Evolutionary conservation across 2,797 vertebrate species (phyloP).

Genomic region (Naso thynnoides): DNA sequence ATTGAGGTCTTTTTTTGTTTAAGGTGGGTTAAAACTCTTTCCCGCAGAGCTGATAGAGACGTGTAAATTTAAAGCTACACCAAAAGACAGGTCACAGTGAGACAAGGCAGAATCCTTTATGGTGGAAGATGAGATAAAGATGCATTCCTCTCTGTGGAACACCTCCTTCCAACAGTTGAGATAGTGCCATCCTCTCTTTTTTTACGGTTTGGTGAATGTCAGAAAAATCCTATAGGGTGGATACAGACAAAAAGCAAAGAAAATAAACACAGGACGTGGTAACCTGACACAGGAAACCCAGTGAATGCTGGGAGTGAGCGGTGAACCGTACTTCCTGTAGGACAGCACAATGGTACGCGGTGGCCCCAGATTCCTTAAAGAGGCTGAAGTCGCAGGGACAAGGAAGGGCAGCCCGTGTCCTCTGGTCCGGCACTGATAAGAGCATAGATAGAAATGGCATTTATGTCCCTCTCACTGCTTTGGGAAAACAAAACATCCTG

Average conservation of each 20-base stretch:
- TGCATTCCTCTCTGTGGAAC: conserved; percentile 47
- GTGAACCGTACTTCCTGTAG: conserved; percentile 83
- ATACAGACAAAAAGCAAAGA: conserved; percentile 83
- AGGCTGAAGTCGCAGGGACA: conserved; percentile 77
- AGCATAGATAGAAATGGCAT: conserved; percentile 80
- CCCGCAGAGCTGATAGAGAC: conserved; percentile 60
- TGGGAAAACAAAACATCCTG: conserved; percentile 67
- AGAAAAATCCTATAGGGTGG: conserved; percentile 78
- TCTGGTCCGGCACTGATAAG: conserved; percentile 82
- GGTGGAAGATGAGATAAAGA: conserved; percentile 57
- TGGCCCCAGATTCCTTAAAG: conserved; percentile 84
- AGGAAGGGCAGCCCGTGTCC: conserved; percentile 84
- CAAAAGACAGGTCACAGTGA: conserved; percentile 51
- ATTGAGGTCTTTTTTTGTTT: conserved; percentile 75
- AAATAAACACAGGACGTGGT: conserved; percentile 89
- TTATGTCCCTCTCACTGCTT: conserved; percentile 65
- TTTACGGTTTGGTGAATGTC: conserved; percentile 67
- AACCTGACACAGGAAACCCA: conserved; percentile 90
- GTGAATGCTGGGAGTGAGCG: conserved; percentile 88
- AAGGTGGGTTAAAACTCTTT: conserved; percentile 54
- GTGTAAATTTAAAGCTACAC: conserved; percentile 58
- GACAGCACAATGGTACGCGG: conserved; percentile 86
- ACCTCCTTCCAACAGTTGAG: conserved; percentile 53
- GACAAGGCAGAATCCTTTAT: conserved; percentile 34
- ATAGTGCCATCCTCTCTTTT: conserved; percentile 77